These are phyloP conservation scores for Epirrita christyi DNA, from an alignment of 2,888 invertebrate species.

Conservation along the genomic window DNA sequence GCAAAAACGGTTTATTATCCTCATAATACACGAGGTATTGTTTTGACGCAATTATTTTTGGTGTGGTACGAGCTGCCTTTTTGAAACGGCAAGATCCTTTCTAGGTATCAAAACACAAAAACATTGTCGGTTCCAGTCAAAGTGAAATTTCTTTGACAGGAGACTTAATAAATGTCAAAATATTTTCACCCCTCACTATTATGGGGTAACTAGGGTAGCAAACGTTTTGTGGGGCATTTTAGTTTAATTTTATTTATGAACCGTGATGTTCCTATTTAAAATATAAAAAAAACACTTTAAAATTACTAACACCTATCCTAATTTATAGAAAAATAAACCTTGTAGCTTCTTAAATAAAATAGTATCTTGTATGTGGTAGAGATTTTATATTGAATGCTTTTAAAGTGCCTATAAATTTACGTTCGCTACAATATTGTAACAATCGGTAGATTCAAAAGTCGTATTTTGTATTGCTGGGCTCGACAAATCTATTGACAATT, in stretches of 20 bases:
- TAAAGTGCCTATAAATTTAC: constrained; percentile 61
- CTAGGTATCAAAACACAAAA: neutral
- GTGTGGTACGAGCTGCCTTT: too few relatives aligned
- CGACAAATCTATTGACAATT: constrained; percentile 70
- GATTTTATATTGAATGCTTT: constrained; percentile 20
- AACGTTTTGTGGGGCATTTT: constrained; percentile 63
- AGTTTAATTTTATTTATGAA: constrained; percentile 79
- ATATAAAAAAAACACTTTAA: constrained; percentile 53
- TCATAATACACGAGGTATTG: too few relatives aligned
- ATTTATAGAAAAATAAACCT: neutral
- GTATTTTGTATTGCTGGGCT: constrained; percentile 61
- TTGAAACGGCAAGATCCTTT: too few relatives aligned
- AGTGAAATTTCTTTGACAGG: constrained; percentile 28
- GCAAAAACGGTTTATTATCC: too few relatives aligned
- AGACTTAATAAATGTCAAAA: constrained; percentile 72
- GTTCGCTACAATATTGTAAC: constrained; percentile 68
- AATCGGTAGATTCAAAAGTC: constrained; percentile 63
- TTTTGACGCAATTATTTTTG: too few relatives aligned
- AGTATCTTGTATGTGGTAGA: neutral
- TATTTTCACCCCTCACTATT: constrained; percentile 71
- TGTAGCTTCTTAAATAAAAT: constrained; percentile 3
- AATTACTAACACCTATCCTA: constrained; percentile 27
- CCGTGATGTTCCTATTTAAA: constrained; percentile 66
- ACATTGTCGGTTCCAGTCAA: constrained; percentile 41
- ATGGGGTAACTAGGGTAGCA: constrained; percentile 74